phyloP scores from a whole-genome alignment of 2,113 vertebrate species.

The Pleuronectes platessa region DNA sequence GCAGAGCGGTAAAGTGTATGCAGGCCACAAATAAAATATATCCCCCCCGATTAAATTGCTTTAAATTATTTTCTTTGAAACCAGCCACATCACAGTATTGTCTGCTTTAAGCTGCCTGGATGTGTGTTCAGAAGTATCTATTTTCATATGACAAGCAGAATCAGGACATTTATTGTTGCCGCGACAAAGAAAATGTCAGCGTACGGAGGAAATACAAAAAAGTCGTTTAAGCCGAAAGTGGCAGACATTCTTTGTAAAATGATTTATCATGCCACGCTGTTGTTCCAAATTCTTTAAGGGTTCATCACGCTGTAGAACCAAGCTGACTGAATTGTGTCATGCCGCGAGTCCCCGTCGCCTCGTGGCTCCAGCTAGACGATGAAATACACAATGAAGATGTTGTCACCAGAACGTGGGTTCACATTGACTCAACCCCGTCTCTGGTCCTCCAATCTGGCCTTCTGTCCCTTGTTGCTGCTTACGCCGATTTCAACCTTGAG shows the following conservation, averaged over 20 bases:
- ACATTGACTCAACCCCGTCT: slow-evolving; percentile 18
- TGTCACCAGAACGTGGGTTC: slow-evolving; percentile 51
- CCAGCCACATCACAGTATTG: slow-evolving; percentile 9
- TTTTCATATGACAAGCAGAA: slow-evolving; percentile 56
- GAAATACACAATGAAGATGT: slow-evolving; percentile 39
- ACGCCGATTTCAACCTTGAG: slow-evolving; percentile 55
- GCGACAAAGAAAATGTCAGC: slow-evolving; percentile 57
- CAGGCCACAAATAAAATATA: slow-evolving; percentile 25
- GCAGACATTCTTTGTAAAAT: slow-evolving; percentile 49
- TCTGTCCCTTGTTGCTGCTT: slow-evolving; percentile 34
- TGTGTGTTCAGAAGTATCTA: slow-evolving; percentile 38
- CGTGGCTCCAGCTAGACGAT: slow-evolving; percentile 51
- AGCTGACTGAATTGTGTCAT: slow-evolving; percentile 77
- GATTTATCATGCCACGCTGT: slow-evolving; percentile 63
- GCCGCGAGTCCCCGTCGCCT: slow-evolving; percentile 42
- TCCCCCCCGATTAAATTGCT: slow-evolving; percentile 40
- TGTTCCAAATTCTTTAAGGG: slow-evolving; percentile 64
- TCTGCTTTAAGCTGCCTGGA: slow-evolving; percentile 27
- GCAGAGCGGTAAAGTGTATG: slow-evolving; percentile 22
- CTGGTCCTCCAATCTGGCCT: slow-evolving; percentile 21
- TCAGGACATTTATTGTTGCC: slow-evolving; percentile 49
- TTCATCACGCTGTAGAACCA: slow-evolving; percentile 59
- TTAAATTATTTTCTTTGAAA: slow-evolving; percentile 35
- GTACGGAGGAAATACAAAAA: slow-evolving; percentile 50
- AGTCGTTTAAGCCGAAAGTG: slow-evolving; percentile 57